phyloP scores from a whole-genome alignment of 2,797 vertebrate genomes.

The Xenentodon cancila region DNA sequence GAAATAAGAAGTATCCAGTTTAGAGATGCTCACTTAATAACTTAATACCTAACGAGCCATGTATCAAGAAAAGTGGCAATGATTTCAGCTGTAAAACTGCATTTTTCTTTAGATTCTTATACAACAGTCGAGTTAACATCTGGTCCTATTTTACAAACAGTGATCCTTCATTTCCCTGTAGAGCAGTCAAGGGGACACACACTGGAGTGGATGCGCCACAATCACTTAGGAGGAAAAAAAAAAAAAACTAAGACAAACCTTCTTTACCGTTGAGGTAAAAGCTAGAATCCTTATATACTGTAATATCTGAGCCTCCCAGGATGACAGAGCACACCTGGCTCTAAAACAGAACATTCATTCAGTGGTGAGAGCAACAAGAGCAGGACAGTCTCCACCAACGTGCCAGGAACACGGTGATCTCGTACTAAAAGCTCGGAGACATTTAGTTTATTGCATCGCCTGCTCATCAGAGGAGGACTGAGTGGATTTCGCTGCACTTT shows the following conservation, averaged over 20 bases:
- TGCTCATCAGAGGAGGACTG: conserved; percentile 18
- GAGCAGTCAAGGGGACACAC: conserved; percentile 52
- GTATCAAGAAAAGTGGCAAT: conserved; percentile 21
- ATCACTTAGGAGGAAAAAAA: conserved; percentile 23
- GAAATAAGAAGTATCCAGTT: neutral
- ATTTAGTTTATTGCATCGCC: conserved; percentile 31
- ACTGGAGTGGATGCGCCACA: conserved; percentile 55
- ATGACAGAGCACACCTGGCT: conserved; percentile 40
- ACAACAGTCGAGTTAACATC: conserved; percentile 33
- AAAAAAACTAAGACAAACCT: conserved; percentile 12
- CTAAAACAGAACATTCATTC: conserved; percentile 56
- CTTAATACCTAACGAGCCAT: conserved; percentile 13
- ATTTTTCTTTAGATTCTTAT: conserved; percentile 21
- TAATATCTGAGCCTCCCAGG: conserved; percentile 41
- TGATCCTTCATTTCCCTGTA: conserved; percentile 59
- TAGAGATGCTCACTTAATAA: no score
- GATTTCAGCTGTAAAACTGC: conserved; percentile 11
- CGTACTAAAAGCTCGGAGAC: conserved; percentile 6
- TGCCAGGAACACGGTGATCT: conserved; percentile 27
- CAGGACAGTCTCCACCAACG: neutral
- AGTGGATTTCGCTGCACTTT: conserved; percentile 31
- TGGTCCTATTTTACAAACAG: conserved; percentile 54
- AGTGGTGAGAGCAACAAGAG: conserved; percentile 26
- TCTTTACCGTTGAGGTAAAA: conserved; percentile 32
- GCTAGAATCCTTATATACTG: conserved; percentile 28